Conservation (phyloP, 2,113 vertebrate species). For the Zosterops hypoxanthus region DNA sequence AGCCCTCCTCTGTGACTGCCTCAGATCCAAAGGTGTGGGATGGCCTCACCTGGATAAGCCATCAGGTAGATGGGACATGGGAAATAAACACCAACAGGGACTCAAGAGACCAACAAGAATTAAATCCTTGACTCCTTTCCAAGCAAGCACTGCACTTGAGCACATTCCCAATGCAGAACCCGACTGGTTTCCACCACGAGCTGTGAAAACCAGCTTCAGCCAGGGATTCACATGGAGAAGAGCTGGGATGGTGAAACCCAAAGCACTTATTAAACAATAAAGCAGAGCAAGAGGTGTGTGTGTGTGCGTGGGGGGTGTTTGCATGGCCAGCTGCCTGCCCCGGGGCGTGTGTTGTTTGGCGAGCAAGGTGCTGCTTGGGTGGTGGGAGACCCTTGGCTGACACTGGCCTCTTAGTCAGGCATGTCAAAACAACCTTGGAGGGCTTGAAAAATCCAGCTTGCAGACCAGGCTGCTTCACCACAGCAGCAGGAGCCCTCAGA, state of each 20-base stretch:
- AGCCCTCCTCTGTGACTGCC: not conserved
- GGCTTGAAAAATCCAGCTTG: not conserved
- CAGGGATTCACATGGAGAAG: not conserved
- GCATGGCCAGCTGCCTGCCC: not conserved
- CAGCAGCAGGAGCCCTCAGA: not conserved
- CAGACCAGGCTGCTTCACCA: not conserved
- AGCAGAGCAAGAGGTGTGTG: not conserved
- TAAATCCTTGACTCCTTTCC: not conserved
- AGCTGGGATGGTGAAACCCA: not conserved
- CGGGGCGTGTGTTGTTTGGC: not conserved
- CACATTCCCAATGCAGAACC: not conserved
- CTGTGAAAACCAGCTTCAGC: not conserved
- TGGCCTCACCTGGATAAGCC: not conserved
- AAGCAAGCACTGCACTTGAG: not conserved
- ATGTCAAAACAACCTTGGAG: not conserved
- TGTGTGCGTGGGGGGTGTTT: rapidly evolving
- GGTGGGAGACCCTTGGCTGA: slow-evolving; percentile 57
- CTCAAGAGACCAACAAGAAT: not conserved
- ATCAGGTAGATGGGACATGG: not conserved
- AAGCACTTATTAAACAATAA: not conserved
- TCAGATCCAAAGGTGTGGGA: not conserved
- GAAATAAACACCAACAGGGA: not conserved
- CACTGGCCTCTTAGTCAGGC: not conserved
- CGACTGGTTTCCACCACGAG: not conserved
- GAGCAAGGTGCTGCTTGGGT: not conserved